Evolutionary conservation across 2,888 invertebrate species (phyloP), one percentile per base, ranked within the genome.

Genomic region (Tachina fera): DNA sequence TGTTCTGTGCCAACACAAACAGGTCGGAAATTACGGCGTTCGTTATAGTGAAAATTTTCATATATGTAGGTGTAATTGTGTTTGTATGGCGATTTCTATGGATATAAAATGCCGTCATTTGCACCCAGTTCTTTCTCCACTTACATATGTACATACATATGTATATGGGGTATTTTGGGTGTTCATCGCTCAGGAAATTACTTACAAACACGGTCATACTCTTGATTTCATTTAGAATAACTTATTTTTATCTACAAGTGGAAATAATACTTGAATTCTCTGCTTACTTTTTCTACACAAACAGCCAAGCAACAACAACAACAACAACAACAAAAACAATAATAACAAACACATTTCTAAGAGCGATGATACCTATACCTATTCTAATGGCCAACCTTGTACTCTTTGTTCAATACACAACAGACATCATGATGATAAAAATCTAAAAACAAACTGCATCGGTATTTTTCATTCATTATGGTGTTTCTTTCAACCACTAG

Each of bases 361-460:
- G 86, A 86, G 80, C 65, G 83, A 56, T 51, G 72, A 51, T 63
- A 74, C 31, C 4, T 31, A 31, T 31, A 31, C 74, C 14, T 74
- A 70, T 58, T 85, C 72, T 68, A 75, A 70, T 56, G n/a, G 8
- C 70, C 65, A 74, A 77, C 80, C 86, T 83, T 77, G 72, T 72
- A 53, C 83, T 77, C 86, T 83, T 80, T 80, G 41, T 41, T n/a
- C 43, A 75, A 70, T 8, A 61, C 65, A 56, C 22, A 65, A 45
- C 51, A 75, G 16, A 13, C 47, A 71, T 63, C 16, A 65, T 47
- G 31, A 49, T 56, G 31, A 49, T 56, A 70, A 49, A 61, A 63
- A 65, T 58, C 43, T 87, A 87, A 77, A 77, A 53, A 43, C 86
- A 56, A 88, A 90, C 88, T 90, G 90, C 91, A 90, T 90, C 91